Conservation (phyloP, 1,140 invertebrate genomes). For the Leptonema lineaticorne region DNA sequence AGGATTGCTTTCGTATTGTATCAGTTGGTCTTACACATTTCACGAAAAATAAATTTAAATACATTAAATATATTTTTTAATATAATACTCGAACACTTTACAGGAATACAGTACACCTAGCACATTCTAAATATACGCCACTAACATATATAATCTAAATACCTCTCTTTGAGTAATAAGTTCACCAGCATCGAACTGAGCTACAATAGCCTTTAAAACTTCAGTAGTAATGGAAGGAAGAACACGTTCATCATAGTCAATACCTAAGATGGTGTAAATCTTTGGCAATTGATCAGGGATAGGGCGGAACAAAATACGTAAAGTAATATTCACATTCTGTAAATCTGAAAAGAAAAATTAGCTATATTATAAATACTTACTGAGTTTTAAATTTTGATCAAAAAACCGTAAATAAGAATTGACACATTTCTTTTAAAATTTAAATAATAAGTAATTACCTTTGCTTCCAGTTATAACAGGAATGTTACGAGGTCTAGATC, state of each 20-base stretch:
- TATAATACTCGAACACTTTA: no score
- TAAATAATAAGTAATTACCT: slow-evolving; percentile 57
- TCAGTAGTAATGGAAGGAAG: slow-evolving; percentile 98
- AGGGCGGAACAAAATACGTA: slow-evolving; percentile 96
- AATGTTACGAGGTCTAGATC: slow-evolving; percentile 94
- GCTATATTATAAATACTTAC: background rate
- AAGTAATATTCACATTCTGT: slow-evolving; percentile 98
- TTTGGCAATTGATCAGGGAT: slow-evolving; percentile 83
- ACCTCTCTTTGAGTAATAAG: slow-evolving; percentile 97
- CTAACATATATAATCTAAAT: slow-evolving; percentile 24
- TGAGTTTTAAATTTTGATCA: background rate
- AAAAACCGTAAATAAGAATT: background rate
- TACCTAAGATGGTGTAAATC: slow-evolving; percentile 94
- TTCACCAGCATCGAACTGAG: slow-evolving; percentile 99
- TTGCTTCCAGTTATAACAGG: slow-evolving; percentile 98
- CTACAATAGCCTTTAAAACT: slow-evolving; percentile 98
- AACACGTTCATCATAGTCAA: slow-evolving; percentile 98
- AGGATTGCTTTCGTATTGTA: no score
- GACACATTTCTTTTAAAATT: background rate
- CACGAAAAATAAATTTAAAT: no score
- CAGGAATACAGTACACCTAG: no score
- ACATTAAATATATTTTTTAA: no score
- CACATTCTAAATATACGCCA: background rate
- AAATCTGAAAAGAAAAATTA: slow-evolving; percentile 71
- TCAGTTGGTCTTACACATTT: no score